phyloP scores from a whole-genome alignment of 2,113 vertebrate genomes.

The Promerops cafer region DNA sequence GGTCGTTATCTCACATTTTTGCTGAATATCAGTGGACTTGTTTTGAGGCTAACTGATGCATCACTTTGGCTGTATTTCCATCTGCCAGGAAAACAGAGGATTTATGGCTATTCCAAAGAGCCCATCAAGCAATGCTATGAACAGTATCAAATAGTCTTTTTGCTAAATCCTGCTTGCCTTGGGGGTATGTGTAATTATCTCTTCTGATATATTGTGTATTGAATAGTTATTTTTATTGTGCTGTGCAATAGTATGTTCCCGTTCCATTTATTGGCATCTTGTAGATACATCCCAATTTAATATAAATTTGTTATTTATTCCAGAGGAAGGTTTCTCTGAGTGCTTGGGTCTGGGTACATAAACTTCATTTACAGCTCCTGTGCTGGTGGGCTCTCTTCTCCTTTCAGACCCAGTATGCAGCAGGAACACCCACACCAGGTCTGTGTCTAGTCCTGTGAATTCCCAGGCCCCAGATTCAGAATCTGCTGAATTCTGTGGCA shows the following conservation, averaged over 20 bases:
- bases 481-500: background rate
- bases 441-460: background rate
- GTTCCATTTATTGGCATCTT: background rate
- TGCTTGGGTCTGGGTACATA: background rate
- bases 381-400: background rate
- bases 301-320: background rate
- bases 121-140: background rate
- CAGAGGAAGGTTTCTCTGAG: background rate
- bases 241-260: background rate
- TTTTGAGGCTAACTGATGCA: conserved; percentile 10
- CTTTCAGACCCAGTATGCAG: background rate
- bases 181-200: conserved; percentile 10
- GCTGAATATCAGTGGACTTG: background rate
- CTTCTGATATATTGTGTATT: background rate
- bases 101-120: conserved; percentile 33
- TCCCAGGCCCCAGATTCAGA: background rate
- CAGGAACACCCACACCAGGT: background rate
- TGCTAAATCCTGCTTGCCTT: conserved; percentile 24
- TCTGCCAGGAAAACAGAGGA: conserved; percentile 23
- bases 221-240: conserved; percentile 19
- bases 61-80: conserved; percentile 43
- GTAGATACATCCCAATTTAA: background rate
- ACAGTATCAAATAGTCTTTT: background rate
- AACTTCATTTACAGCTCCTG: background rate
- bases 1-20: conserved; percentile 23